Conservation (phyloP, 2,797 vertebrate genomes). For the Agapornis canus region DNA sequence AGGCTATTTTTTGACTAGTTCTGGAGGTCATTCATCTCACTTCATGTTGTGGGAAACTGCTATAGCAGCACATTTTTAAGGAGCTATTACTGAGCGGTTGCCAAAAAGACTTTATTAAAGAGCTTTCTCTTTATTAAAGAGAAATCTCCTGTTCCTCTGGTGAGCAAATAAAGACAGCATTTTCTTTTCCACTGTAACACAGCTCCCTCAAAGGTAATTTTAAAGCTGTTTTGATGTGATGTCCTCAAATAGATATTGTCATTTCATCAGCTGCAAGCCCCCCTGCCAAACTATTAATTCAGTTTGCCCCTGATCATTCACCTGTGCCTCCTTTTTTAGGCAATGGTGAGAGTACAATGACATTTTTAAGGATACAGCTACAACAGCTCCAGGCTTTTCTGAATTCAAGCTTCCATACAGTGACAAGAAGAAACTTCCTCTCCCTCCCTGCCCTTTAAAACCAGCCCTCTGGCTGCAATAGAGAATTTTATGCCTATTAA, state of each 20-base stretch:
- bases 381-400: neutral
- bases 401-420: neutral
- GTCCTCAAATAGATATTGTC: fast-evolving
- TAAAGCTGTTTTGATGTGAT: neutral
- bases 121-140: neutral
- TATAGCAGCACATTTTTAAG: constrained; percentile 5
- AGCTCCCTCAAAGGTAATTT: neutral
- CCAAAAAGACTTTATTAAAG: neutral
- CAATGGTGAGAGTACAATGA: neutral
- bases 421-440: neutral
- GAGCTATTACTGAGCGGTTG: neutral
- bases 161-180: neutral
- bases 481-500: constrained; percentile 55
- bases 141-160: neutral
- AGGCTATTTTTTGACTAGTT: neutral
- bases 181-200: neutral
- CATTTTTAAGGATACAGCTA: neutral
- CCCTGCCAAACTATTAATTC: neutral
- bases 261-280: neutral
- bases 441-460: neutral
- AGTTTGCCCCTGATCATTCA: neutral
- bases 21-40: neutral
- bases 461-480: neutral
- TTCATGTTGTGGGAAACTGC: neutral
- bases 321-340: neutral